phyloP scores from a whole-genome alignment of 2,797 vertebrate species.

The Spheniscus humboldti region DNA sequence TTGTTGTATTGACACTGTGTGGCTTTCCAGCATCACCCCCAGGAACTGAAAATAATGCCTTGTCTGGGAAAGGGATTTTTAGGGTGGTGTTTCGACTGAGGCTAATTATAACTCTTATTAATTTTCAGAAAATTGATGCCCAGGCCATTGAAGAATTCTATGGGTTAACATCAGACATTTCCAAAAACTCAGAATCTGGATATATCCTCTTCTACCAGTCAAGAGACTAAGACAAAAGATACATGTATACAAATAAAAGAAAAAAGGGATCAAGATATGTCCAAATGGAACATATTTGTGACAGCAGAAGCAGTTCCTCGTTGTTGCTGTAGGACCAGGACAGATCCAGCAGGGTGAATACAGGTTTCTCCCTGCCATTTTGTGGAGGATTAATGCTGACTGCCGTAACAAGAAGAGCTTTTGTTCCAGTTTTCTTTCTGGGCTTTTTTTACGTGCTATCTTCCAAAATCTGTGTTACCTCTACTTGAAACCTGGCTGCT shows the following conservation, averaged over 20 bases:
- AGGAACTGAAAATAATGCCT: not conserved
- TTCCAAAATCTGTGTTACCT: slow-evolving; percentile 67
- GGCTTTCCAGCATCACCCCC: not conserved
- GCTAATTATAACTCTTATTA: not conserved
- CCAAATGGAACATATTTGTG: not conserved
- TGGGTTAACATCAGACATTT: slow-evolving; percentile 92
- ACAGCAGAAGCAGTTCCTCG: slow-evolving; percentile 8
- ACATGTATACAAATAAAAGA: not conserved
- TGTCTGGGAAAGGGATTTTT: not conserved
- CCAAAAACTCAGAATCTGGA: slow-evolving; percentile 93
- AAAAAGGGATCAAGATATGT: slow-evolving; percentile 57
- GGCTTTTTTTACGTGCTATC: slow-evolving; percentile 48
- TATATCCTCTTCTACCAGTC: slow-evolving; percentile 97
- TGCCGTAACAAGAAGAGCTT: slow-evolving; percentile 24
- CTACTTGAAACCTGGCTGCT: slow-evolving; percentile 65
- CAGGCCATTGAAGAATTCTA: slow-evolving; percentile 96
- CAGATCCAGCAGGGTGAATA: not conserved
- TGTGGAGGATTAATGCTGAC: slow-evolving; percentile 12
- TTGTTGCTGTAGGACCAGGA: slow-evolving; percentile 31
- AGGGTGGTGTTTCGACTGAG: not conserved
- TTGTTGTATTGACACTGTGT: accelerated
- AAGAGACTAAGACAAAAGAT: slow-evolving; percentile 81
- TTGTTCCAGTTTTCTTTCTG: slow-evolving; percentile 55
- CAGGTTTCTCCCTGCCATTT: not conserved
- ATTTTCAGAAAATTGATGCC: slow-evolving; percentile 88